phyloP scores from a whole-genome alignment of 2,113 vertebrate genomes.

The Sardina pilchardus region DNA sequence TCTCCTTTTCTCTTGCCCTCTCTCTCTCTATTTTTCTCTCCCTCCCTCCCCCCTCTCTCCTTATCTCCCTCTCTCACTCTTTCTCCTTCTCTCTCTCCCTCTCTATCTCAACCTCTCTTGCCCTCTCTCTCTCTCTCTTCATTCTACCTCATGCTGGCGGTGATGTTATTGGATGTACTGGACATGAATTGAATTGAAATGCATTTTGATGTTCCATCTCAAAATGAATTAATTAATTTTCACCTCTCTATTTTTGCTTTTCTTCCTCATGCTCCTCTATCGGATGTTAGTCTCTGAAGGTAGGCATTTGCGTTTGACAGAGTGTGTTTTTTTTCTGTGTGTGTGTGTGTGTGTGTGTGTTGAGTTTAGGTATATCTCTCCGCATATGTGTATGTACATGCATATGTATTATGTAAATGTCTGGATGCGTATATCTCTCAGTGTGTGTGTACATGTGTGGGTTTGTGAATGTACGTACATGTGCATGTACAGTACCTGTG shows the following conservation, averaged over 20 bases:
- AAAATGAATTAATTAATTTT: constrained; percentile 21
- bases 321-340: neutral
- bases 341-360: neutral
- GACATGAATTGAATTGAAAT: constrained; percentile 11
- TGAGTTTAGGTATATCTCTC: no score
- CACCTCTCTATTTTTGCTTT: neutral
- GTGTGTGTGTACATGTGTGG: neutral
- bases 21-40: neutral
- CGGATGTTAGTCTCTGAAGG: constrained; percentile 80
- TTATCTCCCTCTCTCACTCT: neutral
- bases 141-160: neutral
- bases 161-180: neutral
- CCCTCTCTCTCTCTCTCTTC: neutral
- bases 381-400: neutral
- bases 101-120: no score
- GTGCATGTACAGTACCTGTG: neutral
- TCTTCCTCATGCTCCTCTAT: constrained; percentile 13
- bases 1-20: no score
- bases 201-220: no score
- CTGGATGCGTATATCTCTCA: neutral
- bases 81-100: no score
- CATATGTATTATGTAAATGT: neutral
- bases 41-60: no score
- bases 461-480: neutral
- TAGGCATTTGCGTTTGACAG: constrained; percentile 57